Base-by-base conservation (phyloP, 2,113 vertebrate genomes). In the Dicaeum eximium region DNA sequence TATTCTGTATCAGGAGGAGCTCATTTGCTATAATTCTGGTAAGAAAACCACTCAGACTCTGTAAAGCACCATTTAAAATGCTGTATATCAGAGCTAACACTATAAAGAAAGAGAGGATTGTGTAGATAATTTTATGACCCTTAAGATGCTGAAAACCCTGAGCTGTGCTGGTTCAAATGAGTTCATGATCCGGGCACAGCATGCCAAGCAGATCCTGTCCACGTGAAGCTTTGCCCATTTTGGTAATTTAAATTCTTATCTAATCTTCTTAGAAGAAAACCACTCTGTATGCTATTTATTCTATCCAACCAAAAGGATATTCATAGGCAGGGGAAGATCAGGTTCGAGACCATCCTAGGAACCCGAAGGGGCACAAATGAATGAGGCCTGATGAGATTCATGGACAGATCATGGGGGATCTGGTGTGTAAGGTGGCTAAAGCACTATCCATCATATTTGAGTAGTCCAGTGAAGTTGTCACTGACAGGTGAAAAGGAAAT, bases 401-500 rank as follows among this genome's bases (percentile, higher is more conserved):
- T 44, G 10, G 50, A 13, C 0, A 0, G 23, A 53, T 77, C 15
- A 22, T n/a, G 27, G 44, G 22, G 18, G 31, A 42, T 37, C 31
- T 54, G 25, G 18, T 27, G 22, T 7, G 48, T 33, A n/a, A 70
- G 44, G 10, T 27, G 11, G 10, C 33, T 37, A 56, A 62, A 48
- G 9, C 23, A 16, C 19, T 50, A 28, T 17, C 9, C 15, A n/a
- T 33, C 19, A 28, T 21, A 50, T 56, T 37, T 56, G 64, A 56
- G 31, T 50, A 37, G 17, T 23, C 25, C 25, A 56, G 7, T 25
- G n/a, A 62, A 40, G 13, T 37, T 72, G 12, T 31, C 66, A 50
- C 44, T 48, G 35, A 72, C 18, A 33, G 37, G 9, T 44, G 27
- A 57, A 57, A 7, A 5, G 31, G 10, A 37, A 88, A 33, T 57